Evolutionary conservation across 37 sponge, comb jelly and placozoan genomes (phyloP).

Genomic region (Corticium candelabrum): DNA sequence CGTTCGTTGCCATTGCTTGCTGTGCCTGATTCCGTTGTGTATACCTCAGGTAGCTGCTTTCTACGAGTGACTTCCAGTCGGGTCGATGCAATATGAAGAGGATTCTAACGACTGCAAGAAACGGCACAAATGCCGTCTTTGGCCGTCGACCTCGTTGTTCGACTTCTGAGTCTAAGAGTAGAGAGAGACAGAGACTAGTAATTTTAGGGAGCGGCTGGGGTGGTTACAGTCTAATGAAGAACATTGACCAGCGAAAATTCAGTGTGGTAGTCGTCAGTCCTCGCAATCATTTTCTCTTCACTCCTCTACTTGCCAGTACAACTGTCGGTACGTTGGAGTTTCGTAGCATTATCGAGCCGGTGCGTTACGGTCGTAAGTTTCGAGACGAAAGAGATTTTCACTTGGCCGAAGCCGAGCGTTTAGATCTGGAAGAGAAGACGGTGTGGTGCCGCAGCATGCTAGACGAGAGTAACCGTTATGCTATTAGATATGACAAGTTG

Average conservation of each 20-base stretch:
- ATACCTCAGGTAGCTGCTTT: too few species aligned
- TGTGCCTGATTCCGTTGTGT: too few species aligned
- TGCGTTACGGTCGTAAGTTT: conserved; percentile 54
- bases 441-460: conserved; percentile 51
- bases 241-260: conserved; percentile 43
- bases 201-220: conserved; percentile 85
- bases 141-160: too few species aligned
- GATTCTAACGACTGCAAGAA: too few species aligned
- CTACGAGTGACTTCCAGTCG: too few species aligned
- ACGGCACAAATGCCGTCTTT: too few species aligned
- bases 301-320: conserved; percentile 78
- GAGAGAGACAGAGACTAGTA: conserved; percentile 39
- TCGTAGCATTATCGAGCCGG: conserved; percentile 83
- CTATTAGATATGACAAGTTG: conserved; percentile 52
- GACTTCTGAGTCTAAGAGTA: too few species aligned
- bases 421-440: conserved; percentile 29
- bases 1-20: too few species aligned
- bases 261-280: conserved; percentile 73
- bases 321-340: conserved; percentile 86
- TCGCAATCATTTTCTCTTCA: conserved; percentile 84
- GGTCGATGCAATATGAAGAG: too few species aligned
- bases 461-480: conserved; percentile 30
- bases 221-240: conserved; percentile 54
- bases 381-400: conserved; percentile 79
- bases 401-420: conserved; percentile 37